These are phyloP conservation scores for Ifrita kowaldi DNA, from an alignment of 2,113 vertebrate species.

Conservation along the genomic window DNA sequence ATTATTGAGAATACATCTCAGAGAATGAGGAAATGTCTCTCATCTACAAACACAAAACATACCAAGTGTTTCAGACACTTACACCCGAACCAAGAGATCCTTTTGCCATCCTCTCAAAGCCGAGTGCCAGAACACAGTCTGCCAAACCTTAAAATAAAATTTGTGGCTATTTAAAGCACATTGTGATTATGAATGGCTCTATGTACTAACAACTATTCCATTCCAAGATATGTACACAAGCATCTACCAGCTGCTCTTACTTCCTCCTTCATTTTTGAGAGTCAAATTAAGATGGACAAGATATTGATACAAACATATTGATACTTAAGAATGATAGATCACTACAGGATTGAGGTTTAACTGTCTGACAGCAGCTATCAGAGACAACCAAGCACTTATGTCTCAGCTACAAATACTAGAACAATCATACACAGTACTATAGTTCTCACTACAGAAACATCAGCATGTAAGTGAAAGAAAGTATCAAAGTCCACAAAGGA, in stretches of 20 bases:
- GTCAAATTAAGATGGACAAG: neutral
- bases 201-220: neutral
- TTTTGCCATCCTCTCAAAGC: conserved; percentile 93
- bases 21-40: neutral
- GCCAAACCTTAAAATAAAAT: conserved; percentile 80
- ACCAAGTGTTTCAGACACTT: conserved; percentile 11
- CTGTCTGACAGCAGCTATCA: neutral
- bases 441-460: neutral
- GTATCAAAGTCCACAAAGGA: neutral
- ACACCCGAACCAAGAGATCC: conserved; percentile 77
- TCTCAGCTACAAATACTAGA: neutral
- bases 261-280: neutral
- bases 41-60: neutral
- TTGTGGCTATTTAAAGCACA: neutral
- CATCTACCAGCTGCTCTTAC: neutral
- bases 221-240: neutral
- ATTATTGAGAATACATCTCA: neutral
- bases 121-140: conserved; percentile 90
- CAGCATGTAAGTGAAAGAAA: neutral
- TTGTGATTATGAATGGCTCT: neutral
- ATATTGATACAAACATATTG: neutral
- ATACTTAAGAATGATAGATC: neutral
- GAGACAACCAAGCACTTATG: neutral
- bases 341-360: neutral
- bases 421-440: neutral